A percentile compares a stretch with the other conserved stretches of the same genome.
Evolutionary conservation across 2,113 vertebrate species (phyloP).

Genomic region (Toxotes jaculatrix): DNA sequence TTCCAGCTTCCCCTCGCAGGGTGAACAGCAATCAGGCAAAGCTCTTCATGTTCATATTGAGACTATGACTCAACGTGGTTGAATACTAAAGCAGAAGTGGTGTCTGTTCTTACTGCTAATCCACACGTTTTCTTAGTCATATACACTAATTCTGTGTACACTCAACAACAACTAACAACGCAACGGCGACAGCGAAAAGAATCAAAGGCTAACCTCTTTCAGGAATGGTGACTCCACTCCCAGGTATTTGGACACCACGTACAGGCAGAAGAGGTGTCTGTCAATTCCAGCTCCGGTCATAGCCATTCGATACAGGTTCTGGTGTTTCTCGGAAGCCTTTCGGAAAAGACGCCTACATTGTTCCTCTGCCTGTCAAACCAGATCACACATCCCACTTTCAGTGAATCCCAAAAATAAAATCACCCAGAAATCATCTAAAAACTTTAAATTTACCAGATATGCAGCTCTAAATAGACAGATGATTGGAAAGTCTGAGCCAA

Average conservation of each 20-base stretch:
- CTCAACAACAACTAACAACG: neutral
- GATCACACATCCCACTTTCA: constrained; percentile 3
- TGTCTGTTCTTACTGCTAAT: neutral
- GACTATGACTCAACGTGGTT: too few species aligned
- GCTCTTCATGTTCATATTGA: too few species aligned
- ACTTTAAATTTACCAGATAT: neutral
- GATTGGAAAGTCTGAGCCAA: neutral
- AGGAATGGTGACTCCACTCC: constrained; percentile 87
- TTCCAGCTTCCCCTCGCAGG: too few species aligned
- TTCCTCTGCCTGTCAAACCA: constrained; percentile 77
- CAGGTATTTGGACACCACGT: constrained; percentile 88
- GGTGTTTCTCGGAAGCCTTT: constrained; percentile 86
- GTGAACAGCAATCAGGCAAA: too few species aligned
- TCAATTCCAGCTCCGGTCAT: constrained; percentile 90
- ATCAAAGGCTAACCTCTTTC: constrained; percentile 76
- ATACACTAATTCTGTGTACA: neutral
- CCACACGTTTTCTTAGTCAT: neutral
- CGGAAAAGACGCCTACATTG: constrained; percentile 81
- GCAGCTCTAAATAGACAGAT: neutral
- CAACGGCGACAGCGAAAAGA: neutral
- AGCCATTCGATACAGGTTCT: constrained; percentile 88
- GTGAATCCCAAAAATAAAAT: neutral
- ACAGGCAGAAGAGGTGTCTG: constrained; percentile 91
- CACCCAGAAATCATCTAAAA: too few species aligned
- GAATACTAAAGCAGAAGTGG: too few species aligned